These are phyloP conservation scores for Crossocerus cetratus DNA, from an alignment of 2,888 invertebrate species.

Conservation along the genomic window DNA sequence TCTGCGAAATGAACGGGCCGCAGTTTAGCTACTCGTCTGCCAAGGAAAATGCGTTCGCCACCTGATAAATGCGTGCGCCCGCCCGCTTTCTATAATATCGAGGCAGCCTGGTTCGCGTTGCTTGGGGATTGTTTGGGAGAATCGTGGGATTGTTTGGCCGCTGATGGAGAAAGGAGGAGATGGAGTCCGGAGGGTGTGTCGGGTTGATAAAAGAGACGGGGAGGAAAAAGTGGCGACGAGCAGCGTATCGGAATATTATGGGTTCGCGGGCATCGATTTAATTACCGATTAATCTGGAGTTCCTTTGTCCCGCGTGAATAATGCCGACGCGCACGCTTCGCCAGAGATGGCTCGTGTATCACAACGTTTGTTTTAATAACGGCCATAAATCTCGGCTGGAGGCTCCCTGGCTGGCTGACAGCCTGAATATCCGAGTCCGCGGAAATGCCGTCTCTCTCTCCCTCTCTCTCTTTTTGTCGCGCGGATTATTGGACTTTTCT, in stretches of 20 bases:
- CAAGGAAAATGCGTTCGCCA: too few relatives aligned
- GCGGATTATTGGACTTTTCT: constrained; percentile 4
- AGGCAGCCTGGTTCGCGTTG: too few relatives aligned
- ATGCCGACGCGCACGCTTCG: constrained; percentile 29
- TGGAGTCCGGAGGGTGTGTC: constrained; percentile 4
- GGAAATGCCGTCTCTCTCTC: constrained; percentile 25
- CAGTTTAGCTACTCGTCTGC: too few relatives aligned
- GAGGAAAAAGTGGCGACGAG: constrained; percentile 13
- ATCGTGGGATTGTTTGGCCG: not conserved
- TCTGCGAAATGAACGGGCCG: too few relatives aligned
- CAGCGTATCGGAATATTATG: constrained; percentile 27
- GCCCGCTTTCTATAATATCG: too few relatives aligned
- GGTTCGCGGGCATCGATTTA: constrained; percentile 36
- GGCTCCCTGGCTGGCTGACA: constrained; percentile 25
- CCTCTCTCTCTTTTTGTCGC: not conserved
- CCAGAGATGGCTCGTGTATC: constrained; percentile 38
- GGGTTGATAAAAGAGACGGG: constrained; percentile 21
- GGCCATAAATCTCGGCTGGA: constrained; percentile 48
- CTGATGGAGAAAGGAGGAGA: not conserved
- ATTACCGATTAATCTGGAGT: constrained; percentile 57
- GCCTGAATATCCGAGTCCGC: constrained; percentile 26
- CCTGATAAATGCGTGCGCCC: too few relatives aligned
- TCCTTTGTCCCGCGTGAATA: constrained; percentile 51
- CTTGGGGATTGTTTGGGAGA: too few relatives aligned
- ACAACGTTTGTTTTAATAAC: constrained; percentile 56